These are phyloP conservation scores for Poecilia latipinna DNA, from an alignment of 2,113 vertebrate species.

Conservation along the genomic window DNA sequence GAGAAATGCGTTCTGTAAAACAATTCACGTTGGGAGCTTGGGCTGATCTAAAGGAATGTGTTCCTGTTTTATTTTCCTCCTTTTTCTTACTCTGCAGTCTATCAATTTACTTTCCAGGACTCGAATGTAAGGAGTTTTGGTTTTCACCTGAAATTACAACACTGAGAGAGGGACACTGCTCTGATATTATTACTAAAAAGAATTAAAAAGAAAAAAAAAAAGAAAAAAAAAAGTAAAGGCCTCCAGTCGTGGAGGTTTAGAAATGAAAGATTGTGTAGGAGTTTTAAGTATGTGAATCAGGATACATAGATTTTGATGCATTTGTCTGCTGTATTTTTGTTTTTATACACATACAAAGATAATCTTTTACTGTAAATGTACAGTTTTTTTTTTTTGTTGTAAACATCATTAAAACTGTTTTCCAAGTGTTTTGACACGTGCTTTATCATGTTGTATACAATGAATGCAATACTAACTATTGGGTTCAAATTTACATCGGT, in stretches of 20 bases:
- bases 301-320: constrained; percentile 96
- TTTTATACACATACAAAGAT: constrained; percentile 89
- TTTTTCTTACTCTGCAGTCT: constrained; percentile 68
- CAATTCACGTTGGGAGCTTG: constrained; percentile 81
- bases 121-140: constrained; percentile 69
- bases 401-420: constrained; percentile 99
- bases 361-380: constrained; percentile 98
- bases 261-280: constrained; percentile 90
- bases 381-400: constrained; percentile 99
- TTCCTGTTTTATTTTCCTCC: constrained; percentile 39
- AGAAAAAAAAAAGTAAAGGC: constrained; percentile 44
- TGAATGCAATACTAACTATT: background rate
- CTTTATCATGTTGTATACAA: constrained; percentile 30
- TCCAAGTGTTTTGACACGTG: constrained; percentile 96
- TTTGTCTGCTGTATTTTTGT: constrained; percentile 99
- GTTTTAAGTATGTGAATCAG: constrained; percentile 93
- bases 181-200: constrained; percentile 77
- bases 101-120: constrained; percentile 60
- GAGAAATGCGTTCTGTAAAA: constrained; percentile 82
- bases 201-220: constrained; percentile 24
- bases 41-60: constrained; percentile 80
- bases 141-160: constrained; percentile 66
- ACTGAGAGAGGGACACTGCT: constrained; percentile 84
- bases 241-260: constrained; percentile 72
- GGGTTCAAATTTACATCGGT: too few species aligned